Conservation (phyloP, 2,888 invertebrate genomes). For the Gari tellinella region DNA sequence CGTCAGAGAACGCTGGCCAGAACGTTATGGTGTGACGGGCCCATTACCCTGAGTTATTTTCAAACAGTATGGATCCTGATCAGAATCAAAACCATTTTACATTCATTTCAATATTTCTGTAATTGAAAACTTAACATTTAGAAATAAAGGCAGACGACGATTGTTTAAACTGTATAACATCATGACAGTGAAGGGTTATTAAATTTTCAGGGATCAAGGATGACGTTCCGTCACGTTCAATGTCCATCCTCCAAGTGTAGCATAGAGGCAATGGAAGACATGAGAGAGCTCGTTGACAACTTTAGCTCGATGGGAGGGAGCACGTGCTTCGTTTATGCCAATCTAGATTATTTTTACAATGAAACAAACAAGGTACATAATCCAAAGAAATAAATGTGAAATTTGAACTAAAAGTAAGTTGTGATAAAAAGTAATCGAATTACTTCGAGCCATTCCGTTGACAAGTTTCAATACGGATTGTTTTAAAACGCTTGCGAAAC, state of each 20-base stretch:
- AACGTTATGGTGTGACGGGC: too few relatives aligned
- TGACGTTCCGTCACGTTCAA: slow-evolving; percentile 64
- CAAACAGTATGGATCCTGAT: neutral
- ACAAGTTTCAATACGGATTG: too few relatives aligned
- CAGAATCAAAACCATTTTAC: neutral
- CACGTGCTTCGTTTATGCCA: slow-evolving; percentile 67
- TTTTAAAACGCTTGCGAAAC: too few relatives aligned
- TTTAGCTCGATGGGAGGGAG: slow-evolving; percentile 53
- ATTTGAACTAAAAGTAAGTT: too few relatives aligned
- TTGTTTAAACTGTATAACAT: neutral
- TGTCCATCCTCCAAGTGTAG: slow-evolving; percentile 58
- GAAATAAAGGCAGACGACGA: neutral
- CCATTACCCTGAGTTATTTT: too few relatives aligned
- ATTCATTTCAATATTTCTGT: neutral
- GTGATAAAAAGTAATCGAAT: too few relatives aligned
- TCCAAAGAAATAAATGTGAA: too few relatives aligned
- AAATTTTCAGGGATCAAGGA: slow-evolving; percentile 64
- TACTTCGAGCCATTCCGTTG: too few relatives aligned
- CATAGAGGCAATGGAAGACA: slow-evolving; percentile 66
- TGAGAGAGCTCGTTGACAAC: slow-evolving; percentile 47
- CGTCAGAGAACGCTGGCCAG: too few relatives aligned
- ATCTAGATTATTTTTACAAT: slow-evolving; percentile 64
- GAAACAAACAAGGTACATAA: slow-evolving; percentile 71
- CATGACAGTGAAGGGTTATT: neutral
- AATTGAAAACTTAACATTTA: slow-evolving; percentile 2